Percentiles rank a stretch among this genome's conserved stretches.
Conservation (phyloP, 37 sponge, comb jelly and placozoan genomes). For the Ephydatia muelleri region DNA sequence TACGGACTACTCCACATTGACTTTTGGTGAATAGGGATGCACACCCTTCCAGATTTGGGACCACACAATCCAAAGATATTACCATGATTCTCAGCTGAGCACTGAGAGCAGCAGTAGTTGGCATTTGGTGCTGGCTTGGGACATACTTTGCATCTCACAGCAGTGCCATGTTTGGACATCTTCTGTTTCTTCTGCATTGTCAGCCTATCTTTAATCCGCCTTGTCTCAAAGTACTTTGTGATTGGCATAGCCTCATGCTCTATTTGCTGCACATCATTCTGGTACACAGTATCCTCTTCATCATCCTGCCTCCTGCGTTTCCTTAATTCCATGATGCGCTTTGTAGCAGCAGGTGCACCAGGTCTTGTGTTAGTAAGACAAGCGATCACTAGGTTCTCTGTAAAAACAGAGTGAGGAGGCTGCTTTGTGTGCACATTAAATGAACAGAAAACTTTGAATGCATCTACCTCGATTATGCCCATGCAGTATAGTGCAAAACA, state of each 20-base stretch:
- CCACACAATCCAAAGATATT: background rate
- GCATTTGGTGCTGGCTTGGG: constrained; percentile 1
- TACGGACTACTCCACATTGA: constrained; percentile 1
- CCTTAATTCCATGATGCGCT: background rate
- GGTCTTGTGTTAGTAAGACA: constrained; percentile 1
- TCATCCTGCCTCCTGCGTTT: constrained; percentile 1
- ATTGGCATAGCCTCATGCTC: constrained; percentile 1
- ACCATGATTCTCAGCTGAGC: background rate
- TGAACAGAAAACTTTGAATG: background rate
- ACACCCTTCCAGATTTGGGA: constrained; percentile 1
- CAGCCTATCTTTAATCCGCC: background rate
- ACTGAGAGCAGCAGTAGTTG: background rate
- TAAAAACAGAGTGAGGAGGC: constrained; percentile 1
- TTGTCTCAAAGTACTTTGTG: background rate
- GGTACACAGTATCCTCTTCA: background rate
- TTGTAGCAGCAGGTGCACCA: background rate
- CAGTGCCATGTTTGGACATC: constrained; percentile 1
- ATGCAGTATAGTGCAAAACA: constrained; percentile 1
- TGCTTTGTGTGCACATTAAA: constrained; percentile 1
- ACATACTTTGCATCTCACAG: constrained; percentile 1
- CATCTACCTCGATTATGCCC: background rate
- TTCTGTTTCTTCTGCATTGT: constrained; percentile 1
- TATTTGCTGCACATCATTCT: background rate
- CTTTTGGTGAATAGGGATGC: constrained; percentile 1
- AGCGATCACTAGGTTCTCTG: background rate